Evolutionary conservation across 2,113 vertebrate genomes (phyloP), one percentile per base, ranked within the genome.

Genomic region (Laterallus jamaicensis): DNA sequence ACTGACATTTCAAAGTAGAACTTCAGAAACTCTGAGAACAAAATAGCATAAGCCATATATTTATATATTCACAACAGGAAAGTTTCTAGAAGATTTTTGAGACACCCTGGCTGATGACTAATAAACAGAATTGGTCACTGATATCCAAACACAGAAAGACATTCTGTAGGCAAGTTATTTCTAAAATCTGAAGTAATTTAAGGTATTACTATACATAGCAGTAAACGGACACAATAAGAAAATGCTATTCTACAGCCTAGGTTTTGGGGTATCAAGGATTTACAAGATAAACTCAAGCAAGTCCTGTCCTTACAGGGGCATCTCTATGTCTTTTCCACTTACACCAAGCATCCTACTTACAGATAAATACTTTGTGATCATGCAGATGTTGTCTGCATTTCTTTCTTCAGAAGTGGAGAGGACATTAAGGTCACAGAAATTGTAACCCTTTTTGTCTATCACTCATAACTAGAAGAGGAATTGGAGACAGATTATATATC

Each of bases 341-440:
- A 64, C 0, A 2, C 9, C 20, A 60, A 88, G 7, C 20, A 32
- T 37, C 7, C 12, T 49, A 31, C 44, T 66, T 55, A 47, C 21
- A 55, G 47, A 55, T 12, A 37, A 78, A 37, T 37, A 22, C n/a
- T 55, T 42, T 29, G 58, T 62, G 20, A 47, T 15, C 55, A 85
- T 2, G 3, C 2, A 2, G 24, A 56, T 4, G 9, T 6, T 44
- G 7, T 9, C 32, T 31, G 44, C n/a, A 32, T n/a, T 32, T 16
- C 58, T 54, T 60, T 73, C 59, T 56, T 74, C 66, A 56, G 32
- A 86, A 50, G 22, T 31, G 15, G 20, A 59, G 24, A 74, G n/a
- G 56, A 79, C 21, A 26, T 50, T 17, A 62, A 56, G 21, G 37
- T 60, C 18, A 78, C 29, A 76, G 39, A 47, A 90, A 90, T 17